Percentiles rank a stretch among this genome's conserved stretches.
Conservation (phyloP, 2,113 vertebrate genomes). For the Bubo scandiacus region DNA sequence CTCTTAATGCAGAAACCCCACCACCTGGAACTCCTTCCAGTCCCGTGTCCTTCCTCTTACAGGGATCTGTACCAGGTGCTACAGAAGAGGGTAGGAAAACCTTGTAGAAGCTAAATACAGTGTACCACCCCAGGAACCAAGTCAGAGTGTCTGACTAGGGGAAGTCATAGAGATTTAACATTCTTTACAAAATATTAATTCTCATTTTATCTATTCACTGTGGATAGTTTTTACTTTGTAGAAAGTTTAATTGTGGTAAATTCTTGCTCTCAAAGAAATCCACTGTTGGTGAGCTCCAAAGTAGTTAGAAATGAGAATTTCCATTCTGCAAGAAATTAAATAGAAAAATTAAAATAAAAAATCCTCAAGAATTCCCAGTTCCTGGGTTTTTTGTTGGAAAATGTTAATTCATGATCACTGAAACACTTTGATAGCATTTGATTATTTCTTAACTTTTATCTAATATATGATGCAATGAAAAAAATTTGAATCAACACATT, state of each 20-base stretch:
- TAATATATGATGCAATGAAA: not conserved
- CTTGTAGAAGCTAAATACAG: not conserved
- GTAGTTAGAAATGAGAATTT: not conserved
- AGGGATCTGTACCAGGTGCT: not conserved
- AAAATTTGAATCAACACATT: not conserved
- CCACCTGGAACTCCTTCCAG: not conserved
- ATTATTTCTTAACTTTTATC: not conserved
- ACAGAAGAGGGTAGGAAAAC: rapidly evolving
- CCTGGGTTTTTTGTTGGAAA: not conserved
- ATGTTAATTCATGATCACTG: not conserved
- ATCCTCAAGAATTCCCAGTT: not conserved
- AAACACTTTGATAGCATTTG: not conserved
- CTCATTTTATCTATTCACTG: not conserved
- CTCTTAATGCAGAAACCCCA: not conserved
- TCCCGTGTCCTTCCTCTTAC: rapidly evolving
- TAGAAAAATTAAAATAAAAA: not conserved
- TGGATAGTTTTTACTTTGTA: not conserved
- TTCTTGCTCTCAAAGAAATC: not conserved
- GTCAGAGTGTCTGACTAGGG: not conserved
- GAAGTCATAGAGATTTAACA: not conserved
- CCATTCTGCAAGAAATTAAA: not conserved
- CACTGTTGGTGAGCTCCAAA: not conserved
- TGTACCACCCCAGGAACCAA: not conserved
- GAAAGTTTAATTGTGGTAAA: not conserved
- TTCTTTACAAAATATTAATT: not conserved